Base-by-base conservation (phyloP, 2,797 vertebrate species). In the Varecia variegata region DNA sequence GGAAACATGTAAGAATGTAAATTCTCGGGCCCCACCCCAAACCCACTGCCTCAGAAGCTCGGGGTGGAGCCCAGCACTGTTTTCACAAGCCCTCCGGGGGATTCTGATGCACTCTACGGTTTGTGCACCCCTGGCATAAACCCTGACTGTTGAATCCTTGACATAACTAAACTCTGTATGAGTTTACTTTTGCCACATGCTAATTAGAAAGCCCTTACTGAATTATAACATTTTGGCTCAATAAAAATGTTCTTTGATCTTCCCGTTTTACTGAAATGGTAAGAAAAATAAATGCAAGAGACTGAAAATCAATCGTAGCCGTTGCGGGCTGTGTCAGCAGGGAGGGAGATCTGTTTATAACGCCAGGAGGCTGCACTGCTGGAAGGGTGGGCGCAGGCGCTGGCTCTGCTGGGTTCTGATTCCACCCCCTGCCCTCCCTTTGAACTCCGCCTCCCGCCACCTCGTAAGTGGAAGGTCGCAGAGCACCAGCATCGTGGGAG, bases 241-340 rank as follows among this genome's bases (percentile, higher is more conserved):
- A 76, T 74, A 73, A 74, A 80, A 45, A 32, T 56, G 38, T 25
- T 62, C 89, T 97, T 94, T 90, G 93, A 97, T 93, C 73, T n/a
- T 82, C 68, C 35, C 15, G 8, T 95, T 89, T 93, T 95, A n/a
- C 74, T 56, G 56, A 97, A 87, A 74, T 81, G 81, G 83, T 56
- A 79, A 96, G 77, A 96, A 89, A 83, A 92, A 65, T 47, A 84
- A 94, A 65, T 27, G 35, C 40, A 40, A 58, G 60, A 90, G 70
- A 38, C 52, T 58, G 21, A 80, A 88, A 87, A 58, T 80, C 21
- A 32, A 52, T 74, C 30, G 0, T 54, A 52, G 81, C 80, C 32
- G 6, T 71, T 35, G 32, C 25, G 2, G 35, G 21, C 10, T 35
- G 2, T 40, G 23, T 56, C 27, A 21, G 85, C 25, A 13, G 30